Percentiles rank a stretch among this genome's conserved stretches.
phyloP scores from a whole-genome alignment of 1,140 invertebrate genomes.

The Drosophila sp. region DNA sequence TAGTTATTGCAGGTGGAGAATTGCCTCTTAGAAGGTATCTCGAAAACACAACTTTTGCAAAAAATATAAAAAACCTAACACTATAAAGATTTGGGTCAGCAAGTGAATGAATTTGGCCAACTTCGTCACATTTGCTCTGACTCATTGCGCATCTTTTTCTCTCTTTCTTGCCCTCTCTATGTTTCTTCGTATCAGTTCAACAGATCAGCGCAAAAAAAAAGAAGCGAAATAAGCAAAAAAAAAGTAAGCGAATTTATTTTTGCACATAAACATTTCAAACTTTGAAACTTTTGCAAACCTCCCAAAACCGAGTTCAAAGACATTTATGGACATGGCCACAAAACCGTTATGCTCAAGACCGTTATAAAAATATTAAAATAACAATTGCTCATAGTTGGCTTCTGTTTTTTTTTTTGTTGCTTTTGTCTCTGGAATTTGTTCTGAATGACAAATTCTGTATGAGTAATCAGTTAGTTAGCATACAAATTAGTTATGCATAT shows the following conservation, averaged over 20 bases:
- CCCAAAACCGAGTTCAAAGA: not conserved
- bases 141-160: not conserved
- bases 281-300: not conserved
- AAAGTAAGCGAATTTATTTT: slow-evolving; percentile 9
- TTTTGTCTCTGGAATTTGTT: not conserved
- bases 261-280: slow-evolving; percentile 11
- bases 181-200: slow-evolving; percentile 2
- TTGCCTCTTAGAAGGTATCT: not conserved
- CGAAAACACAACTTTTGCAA: not conserved
- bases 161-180: not conserved
- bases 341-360: slow-evolving; percentile 5
- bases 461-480: slow-evolving; percentile 11
- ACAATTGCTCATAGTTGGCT: slow-evolving; percentile 5
- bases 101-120: slow-evolving; percentile 3
- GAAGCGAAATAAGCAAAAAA: slow-evolving; percentile 6
- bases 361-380: slow-evolving; percentile 4
- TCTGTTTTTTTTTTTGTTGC: not conserved
- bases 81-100: slow-evolving; percentile 4
- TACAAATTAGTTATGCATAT: slow-evolving; percentile 14
- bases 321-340: slow-evolving; percentile 6
- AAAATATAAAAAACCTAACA: not conserved
- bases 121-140: slow-evolving; percentile 1
- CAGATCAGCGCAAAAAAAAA: slow-evolving; percentile 6
- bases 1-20: too few species aligned
- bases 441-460: not conserved